Conservation (phyloP, 1,140 invertebrate species). For the Teleogryllus occipitalis region DNA sequence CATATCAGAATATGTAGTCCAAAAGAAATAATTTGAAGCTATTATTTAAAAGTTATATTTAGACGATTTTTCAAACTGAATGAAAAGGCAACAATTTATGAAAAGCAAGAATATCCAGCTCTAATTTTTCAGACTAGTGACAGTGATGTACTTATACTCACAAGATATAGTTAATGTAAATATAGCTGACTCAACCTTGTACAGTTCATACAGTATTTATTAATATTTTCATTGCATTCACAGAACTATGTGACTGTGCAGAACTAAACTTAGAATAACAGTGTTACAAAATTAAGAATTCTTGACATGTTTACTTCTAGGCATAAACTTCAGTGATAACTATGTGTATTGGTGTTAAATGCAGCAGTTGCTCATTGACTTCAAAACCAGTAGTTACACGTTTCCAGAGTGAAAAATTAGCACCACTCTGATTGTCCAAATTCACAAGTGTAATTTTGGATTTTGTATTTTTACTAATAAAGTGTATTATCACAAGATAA, state of each 20-base stretch:
- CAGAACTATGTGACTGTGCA: not conserved
- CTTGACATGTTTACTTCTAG: slow-evolving; percentile 1
- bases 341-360: not conserved
- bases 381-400: not conserved
- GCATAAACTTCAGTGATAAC: not conserved
- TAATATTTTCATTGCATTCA: slow-evolving; percentile 2
- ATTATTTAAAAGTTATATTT: not conserved
- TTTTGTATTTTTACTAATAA: slow-evolving; percentile 6
- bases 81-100: not conserved
- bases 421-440: not conserved
- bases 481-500: not conserved
- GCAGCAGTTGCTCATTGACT: not conserved
- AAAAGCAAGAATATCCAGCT: not conserved
- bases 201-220: slow-evolving; percentile 2
- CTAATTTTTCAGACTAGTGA: not conserved
- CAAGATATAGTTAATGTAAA: not conserved
- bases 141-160: slow-evolving; percentile 1
- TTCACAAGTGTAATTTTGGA: slow-evolving; percentile 5
- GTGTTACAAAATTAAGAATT: not conserved
- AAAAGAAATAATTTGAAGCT: not conserved
- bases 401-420: not conserved
- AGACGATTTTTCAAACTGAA: not conserved
- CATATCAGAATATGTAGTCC: not conserved
- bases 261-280: not conserved
- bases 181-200: not conserved